These are phyloP conservation scores for Cygnus atratus DNA, from an alignment of 2,113 vertebrate species.

Conservation along the genomic window DNA sequence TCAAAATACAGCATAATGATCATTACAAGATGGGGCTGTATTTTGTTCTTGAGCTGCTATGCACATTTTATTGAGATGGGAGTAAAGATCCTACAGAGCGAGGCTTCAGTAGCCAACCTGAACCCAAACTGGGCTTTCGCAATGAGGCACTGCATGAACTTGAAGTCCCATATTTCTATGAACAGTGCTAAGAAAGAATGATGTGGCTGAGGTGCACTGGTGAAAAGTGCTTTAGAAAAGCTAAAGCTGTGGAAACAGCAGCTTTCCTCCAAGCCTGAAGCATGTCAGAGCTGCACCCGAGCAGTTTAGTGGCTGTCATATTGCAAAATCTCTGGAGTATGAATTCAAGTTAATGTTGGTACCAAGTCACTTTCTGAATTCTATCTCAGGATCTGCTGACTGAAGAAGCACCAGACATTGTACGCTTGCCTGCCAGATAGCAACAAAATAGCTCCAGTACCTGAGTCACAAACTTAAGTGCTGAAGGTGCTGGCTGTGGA, in stretches of 20 bases:
- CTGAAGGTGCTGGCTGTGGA: neutral
- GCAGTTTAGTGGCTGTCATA: neutral
- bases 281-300: neutral
- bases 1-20: conserved; percentile 12
- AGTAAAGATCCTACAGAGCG: neutral
- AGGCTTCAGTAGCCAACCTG: neutral
- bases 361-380: neutral
- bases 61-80: neutral
- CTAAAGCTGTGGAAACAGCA: neutral
- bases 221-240: neutral
- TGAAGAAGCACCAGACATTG: neutral
- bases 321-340: neutral
- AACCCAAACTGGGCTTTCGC: neutral
- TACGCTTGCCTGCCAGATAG: neutral
- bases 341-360: neutral
- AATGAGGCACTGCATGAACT: neutral
- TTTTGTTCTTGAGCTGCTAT: neutral
- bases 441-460: neutral
- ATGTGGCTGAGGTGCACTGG: neutral
- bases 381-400: neutral
- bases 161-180: neutral
- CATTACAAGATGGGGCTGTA: neutral
- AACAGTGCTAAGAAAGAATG: neutral
- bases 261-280: neutral
- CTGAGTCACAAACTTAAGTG: neutral